These are phyloP conservation scores for Cenopis cana DNA, from an alignment of 2,888 invertebrate species.

Conservation along the genomic window DNA sequence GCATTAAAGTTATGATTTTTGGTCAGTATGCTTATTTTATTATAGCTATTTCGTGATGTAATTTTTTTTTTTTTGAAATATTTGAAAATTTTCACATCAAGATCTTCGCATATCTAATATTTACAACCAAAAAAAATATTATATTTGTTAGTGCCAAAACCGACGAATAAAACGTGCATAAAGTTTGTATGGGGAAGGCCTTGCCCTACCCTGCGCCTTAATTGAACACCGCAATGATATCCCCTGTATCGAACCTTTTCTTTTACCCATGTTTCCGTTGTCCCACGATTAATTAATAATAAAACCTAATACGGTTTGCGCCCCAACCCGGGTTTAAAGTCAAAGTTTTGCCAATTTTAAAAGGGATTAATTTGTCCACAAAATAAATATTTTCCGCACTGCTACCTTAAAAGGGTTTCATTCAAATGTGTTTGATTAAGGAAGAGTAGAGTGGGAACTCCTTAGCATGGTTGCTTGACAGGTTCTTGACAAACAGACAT, in stretches of 20 bases:
- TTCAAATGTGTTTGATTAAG: conserved; percentile 23
- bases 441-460: conserved; percentile 48
- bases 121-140: too few relatives aligned
- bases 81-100: too few relatives aligned
- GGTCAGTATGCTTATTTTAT: too few relatives aligned
- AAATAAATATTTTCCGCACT: conserved; percentile 38
- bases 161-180: too few relatives aligned
- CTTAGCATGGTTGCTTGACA: neutral
- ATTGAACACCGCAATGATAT: conserved; percentile 29
- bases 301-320: conserved; percentile 16
- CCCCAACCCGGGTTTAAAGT: conserved; percentile 28
- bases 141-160: too few relatives aligned
- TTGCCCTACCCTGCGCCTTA: too few relatives aligned
- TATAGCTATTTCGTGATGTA: too few relatives aligned
- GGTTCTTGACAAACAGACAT: neutral
- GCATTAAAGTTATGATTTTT: too few relatives aligned
- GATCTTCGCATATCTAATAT: too few relatives aligned
- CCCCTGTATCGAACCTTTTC: conserved; percentile 14
- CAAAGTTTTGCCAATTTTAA: conserved; percentile 36
- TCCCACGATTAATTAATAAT: conserved; percentile 23
- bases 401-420: conserved; percentile 34
- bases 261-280: conserved; percentile 20
- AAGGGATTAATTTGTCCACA: conserved; percentile 37
- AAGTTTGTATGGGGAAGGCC: too few relatives aligned
- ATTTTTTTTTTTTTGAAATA: too few relatives aligned